Base-by-base conservation (phyloP, 1,140 invertebrate genomes). In the Drosophila rhopaloa region DNA sequence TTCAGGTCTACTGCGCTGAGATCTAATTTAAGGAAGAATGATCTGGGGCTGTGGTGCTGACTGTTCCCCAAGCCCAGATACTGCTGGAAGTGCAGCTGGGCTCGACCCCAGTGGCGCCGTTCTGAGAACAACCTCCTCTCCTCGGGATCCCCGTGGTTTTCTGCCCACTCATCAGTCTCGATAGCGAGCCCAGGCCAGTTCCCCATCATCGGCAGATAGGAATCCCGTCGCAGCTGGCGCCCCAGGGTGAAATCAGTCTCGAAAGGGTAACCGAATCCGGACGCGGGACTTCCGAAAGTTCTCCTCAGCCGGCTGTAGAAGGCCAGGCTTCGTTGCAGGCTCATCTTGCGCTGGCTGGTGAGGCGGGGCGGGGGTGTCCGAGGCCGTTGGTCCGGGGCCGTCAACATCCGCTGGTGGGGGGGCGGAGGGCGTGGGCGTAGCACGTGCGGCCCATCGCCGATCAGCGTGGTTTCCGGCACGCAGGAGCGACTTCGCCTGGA, bases 391-490 rank as follows among this genome's bases (percentile, higher is more conserved):
- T 44, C 46, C 19, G 19, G n/a, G 8, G 60, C 65, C 5, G 8
- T 35, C 0, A 37, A 7, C 37, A 53, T 11, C 11, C 29, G 19
- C 14, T 51, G 65, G 19, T 8, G 53, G n/a, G 11, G 9, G n/a
- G 47, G 47, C 11, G n/a, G 38, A 27, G 14, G 27, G 10, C 38
- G 51, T 1, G 7, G 35, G 9, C 35, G 16, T 0, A 16, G 46
- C 11, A 57, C 11, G 13, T 75, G 72, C 0, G 32, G 59, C 7
- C 72, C 72, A 24, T 75, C 72, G 0, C 72, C 72, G n/a, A 75
- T 74, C 19, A 24, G 37, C 0, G 9, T 32, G 10, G 8, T 4
- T n/a, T 75, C 70, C 6, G 19, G 35, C n/a, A 74, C 35, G 10
- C 29, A 13, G 57, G 35, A 11, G 7, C 27, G 6, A 27, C 65